Conservation (phyloP, 2,888 invertebrate genomes). For the Malachius bipustulatus region DNA sequence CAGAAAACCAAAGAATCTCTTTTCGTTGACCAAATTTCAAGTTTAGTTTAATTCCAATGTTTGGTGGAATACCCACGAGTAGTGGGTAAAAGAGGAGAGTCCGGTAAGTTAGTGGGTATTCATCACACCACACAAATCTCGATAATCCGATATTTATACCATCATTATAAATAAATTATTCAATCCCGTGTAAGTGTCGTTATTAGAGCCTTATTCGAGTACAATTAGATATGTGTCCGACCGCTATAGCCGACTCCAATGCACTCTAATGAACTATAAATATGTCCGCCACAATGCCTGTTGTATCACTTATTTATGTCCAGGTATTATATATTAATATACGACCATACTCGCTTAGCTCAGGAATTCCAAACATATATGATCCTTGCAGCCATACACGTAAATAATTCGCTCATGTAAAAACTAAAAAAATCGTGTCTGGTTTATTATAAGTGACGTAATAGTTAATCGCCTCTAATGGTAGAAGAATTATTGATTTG, state of each 20-base stretch:
- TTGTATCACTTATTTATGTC: conserved; percentile 37
- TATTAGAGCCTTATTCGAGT: conserved; percentile 37
- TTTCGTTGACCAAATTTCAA: no score
- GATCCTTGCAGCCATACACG: not conserved
- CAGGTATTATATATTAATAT: conserved; percentile 36
- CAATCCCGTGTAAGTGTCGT: conserved; percentile 29
- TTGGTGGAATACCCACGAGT: no score
- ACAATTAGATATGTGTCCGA: conserved; percentile 38
- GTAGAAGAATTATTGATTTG: no score
- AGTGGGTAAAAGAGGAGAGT: no score
- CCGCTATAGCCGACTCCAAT: conserved; percentile 35
- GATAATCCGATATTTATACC: conserved; percentile 39
- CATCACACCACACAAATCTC: conserved; percentile 38
- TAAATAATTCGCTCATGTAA: no score
- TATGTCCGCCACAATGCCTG: conserved; percentile 35
- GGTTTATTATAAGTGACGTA: no score
- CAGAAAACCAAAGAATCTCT: no score
- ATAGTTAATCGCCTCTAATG: no score
- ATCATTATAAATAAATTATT: conserved; percentile 40
- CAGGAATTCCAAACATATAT: conserved; percentile 13
- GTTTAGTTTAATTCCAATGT: no score
- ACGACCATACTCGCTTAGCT: conserved; percentile 14
- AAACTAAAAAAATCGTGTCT: no score
- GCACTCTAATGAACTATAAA: conserved; percentile 38
- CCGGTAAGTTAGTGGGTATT: no score